Evolutionary conservation across 53 echinoderm and acorn worm genomes (phyloP).

Genomic region (Astropecten irregularis): DNA sequence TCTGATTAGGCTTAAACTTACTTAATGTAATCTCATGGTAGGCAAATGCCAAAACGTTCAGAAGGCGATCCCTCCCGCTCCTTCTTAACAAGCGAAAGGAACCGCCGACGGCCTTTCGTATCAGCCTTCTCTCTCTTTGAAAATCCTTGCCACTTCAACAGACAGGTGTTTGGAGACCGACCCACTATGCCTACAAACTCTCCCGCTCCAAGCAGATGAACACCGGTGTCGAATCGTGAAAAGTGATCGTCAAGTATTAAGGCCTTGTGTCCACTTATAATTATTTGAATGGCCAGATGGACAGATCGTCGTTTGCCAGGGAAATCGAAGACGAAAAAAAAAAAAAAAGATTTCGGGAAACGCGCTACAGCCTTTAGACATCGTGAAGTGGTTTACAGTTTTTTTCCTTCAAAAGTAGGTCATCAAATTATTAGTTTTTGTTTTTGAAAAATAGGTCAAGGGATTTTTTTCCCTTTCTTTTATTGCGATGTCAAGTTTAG

Average conservation of each 20-base stretch:
- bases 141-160: background rate
- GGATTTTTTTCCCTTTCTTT: too few species aligned
- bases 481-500: too few species aligned
- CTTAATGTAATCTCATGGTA: background rate
- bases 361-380: too few species aligned
- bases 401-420: too few species aligned
- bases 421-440: too few species aligned
- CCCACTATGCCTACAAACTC: too few species aligned
- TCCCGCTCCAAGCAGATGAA: too few species aligned
- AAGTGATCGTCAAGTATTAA: background rate
- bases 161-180: conserved; percentile 13
- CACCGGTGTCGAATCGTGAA: background rate
- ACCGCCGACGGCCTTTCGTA: background rate
- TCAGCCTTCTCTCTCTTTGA: background rate
- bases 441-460: too few species aligned
- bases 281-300: conserved; percentile 21
- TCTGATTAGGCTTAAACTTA: too few species aligned
- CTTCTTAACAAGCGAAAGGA: background rate
- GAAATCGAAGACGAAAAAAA: too few species aligned
- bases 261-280: conserved; percentile 15
- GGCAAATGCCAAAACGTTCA: background rate
- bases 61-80: background rate
- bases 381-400: too few species aligned
- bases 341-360: too few species aligned
- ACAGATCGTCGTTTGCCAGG: conserved; percentile 6